phyloP scores from a whole-genome alignment of 92 coral and sea anemone genomes.

The Umimayanthus chanpuru region DNA sequence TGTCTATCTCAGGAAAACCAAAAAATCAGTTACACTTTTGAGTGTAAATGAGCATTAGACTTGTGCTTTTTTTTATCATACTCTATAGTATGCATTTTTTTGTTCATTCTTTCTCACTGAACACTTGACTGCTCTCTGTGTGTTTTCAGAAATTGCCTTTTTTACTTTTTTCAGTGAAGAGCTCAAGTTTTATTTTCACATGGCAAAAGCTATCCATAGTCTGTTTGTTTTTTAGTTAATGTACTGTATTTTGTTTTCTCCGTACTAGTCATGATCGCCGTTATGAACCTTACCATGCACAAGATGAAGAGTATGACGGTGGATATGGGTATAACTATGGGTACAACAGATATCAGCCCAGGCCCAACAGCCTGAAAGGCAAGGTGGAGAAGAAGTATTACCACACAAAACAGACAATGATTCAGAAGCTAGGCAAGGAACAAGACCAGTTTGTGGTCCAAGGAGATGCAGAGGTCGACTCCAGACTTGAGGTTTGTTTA shows the following conservation, averaged over 20 bases:
- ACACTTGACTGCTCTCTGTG: too few species aligned
- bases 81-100: too few species aligned
- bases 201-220: not conserved
- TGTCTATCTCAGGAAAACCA: too few species aligned
- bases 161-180: not conserved
- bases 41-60: too few species aligned
- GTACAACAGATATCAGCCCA: conserved; percentile 90
- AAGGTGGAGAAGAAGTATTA: conserved; percentile 93
- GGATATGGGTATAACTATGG: conserved; percentile 82
- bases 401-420: conserved; percentile 92
- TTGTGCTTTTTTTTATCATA: too few species aligned
- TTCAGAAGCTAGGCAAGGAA: conserved; percentile 92
- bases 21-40: too few species aligned
- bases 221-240: too few species aligned
- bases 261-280: conserved; percentile 76
- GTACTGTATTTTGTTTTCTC: not conserved
- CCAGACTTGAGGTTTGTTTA: conserved; percentile 82
- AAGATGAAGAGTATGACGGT: conserved; percentile 64
- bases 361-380: conserved; percentile 82
- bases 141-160: too few species aligned
- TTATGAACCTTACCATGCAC: conserved; percentile 84
- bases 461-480: conserved; percentile 98
- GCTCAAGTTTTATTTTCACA: not conserved
- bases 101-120: too few species aligned
- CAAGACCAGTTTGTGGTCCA: conserved; percentile 94